phyloP scores from a whole-genome alignment of 37 sponge, comb jelly and placozoan species.

The Theonella swinhoei region DNA sequence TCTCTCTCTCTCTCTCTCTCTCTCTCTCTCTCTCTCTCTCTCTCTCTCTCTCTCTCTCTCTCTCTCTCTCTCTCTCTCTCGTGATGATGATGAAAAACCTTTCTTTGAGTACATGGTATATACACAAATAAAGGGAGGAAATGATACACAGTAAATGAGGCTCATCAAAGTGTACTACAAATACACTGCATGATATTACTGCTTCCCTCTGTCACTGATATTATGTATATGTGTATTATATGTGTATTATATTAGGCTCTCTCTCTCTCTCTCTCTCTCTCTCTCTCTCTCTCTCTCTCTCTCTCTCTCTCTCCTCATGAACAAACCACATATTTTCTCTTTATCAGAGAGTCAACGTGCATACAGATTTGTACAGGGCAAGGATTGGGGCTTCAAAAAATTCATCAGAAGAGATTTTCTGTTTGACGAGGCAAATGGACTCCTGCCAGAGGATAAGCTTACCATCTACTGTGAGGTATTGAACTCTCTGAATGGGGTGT shows the following conservation, averaged over 20 bases:
- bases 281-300: slow-evolving; percentile 1
- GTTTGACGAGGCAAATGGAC: slow-evolving; percentile 94
- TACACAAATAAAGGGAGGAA: not conserved
- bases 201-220: not conserved
- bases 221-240: not conserved
- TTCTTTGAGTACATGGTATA: no score
- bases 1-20: not conserved
- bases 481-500: no score
- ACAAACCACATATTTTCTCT: not conserved
- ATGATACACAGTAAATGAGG: not conserved
- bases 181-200: no score
- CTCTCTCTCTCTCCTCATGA: not conserved
- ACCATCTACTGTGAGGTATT: slow-evolving; percentile 96
- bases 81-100: no score
- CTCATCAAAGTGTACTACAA: no score
- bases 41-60: not conserved
- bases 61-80: no score
- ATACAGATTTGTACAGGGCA: slow-evolving; percentile 96
- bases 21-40: no score
- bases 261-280: slow-evolving; percentile 1
- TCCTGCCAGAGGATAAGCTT: slow-evolving; percentile 95
- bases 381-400: slow-evolving; percentile 99
- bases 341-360: slow-evolving; percentile 96
- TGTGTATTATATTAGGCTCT: not conserved
- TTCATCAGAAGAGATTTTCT: slow-evolving; percentile 98